phyloP scores from a whole-genome alignment of 2,797 vertebrate genomes.

The Dryobates pubescens region DNA sequence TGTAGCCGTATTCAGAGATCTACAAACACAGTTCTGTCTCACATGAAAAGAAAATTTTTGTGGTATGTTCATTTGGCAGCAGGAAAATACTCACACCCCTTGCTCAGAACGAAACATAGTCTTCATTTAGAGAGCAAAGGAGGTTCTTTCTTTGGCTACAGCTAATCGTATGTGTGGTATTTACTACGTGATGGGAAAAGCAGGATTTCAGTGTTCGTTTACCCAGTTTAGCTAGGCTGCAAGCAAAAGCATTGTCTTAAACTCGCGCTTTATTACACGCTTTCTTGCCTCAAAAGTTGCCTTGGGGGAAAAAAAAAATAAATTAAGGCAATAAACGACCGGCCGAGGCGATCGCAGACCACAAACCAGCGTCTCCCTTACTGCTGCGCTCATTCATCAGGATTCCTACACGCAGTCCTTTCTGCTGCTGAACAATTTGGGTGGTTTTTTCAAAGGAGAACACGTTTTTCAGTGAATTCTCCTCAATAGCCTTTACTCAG shows the following conservation, averaged over 20 bases:
- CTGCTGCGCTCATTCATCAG: not conserved
- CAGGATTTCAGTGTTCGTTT: not conserved
- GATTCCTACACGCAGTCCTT: slow-evolving; percentile 8
- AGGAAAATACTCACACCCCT: slow-evolving; percentile 57
- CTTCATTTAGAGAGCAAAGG: slow-evolving; percentile 62
- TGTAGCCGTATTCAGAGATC: slow-evolving; percentile 32
- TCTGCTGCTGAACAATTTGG: not conserved
- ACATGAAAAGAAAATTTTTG: slow-evolving; percentile 58
- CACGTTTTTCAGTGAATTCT: not conserved
- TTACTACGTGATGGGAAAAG: slow-evolving; percentile 43
- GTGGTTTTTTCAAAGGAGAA: not conserved
- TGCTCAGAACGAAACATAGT: slow-evolving; percentile 41
- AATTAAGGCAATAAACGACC: not conserved
- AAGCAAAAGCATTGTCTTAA: slow-evolving; percentile 20
- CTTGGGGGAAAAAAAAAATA: not conserved
- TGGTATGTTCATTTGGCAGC: slow-evolving; percentile 46
- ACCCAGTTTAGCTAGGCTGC: not conserved
- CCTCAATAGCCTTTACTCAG: not conserved
- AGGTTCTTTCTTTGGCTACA: slow-evolving; percentile 53
- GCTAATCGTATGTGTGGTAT: slow-evolving; percentile 9
- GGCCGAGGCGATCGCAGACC: not conserved
- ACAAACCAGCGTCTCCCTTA: not conserved
- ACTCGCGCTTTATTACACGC: not conserved
- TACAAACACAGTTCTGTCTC: slow-evolving; percentile 57
- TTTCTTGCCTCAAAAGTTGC: slow-evolving; percentile 30